phyloP scores from a whole-genome alignment of 2,888 invertebrate species.

The Agrotis exclamationis region DNA sequence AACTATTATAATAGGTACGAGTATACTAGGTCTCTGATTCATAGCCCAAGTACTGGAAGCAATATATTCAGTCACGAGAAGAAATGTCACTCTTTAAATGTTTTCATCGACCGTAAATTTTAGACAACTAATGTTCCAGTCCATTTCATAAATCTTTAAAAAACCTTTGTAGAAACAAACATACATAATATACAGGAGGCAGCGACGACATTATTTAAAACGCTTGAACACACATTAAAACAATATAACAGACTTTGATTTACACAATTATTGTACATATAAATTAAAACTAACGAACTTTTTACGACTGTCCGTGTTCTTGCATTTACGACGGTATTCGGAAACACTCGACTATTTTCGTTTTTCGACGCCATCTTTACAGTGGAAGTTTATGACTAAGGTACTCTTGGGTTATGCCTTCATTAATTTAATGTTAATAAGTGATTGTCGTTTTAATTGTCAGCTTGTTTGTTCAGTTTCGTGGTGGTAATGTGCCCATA shows the following conservation, averaged over 20 bases:
- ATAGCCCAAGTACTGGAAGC: constrained; percentile 17
- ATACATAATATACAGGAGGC: constrained; percentile 44
- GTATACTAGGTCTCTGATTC: constrained; percentile 31
- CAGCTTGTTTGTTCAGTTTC: constrained; percentile 29
- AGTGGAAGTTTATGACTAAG: constrained; percentile 50
- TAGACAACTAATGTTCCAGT: constrained; percentile 10
- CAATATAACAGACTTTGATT: constrained; percentile 70
- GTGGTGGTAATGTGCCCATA: constrained; percentile 13
- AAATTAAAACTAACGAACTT: constrained; percentile 83
- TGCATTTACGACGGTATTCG: constrained; percentile 71
- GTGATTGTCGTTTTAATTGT: constrained; percentile 50
- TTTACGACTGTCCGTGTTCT: constrained; percentile 75
- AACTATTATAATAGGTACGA: constrained; percentile 18
- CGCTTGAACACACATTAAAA: constrained; percentile 66
- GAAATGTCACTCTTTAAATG: constrained; percentile 22
- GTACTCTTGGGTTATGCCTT: constrained; percentile 41
- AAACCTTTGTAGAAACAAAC: neutral
- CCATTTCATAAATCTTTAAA: constrained; percentile 29
- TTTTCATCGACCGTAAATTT: constrained; percentile 31
- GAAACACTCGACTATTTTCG: constrained; percentile 62
- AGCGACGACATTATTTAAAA: constrained; percentile 60
- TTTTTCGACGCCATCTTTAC: constrained; percentile 61
- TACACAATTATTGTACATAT: constrained; percentile 78
- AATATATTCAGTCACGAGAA: constrained; percentile 23
- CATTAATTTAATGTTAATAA: constrained; percentile 34